Evolutionary conservation across 2,113 vertebrate species (phyloP), one percentile per base, ranked within the genome.

Genomic region (Aptenodytes patagonicus): DNA sequence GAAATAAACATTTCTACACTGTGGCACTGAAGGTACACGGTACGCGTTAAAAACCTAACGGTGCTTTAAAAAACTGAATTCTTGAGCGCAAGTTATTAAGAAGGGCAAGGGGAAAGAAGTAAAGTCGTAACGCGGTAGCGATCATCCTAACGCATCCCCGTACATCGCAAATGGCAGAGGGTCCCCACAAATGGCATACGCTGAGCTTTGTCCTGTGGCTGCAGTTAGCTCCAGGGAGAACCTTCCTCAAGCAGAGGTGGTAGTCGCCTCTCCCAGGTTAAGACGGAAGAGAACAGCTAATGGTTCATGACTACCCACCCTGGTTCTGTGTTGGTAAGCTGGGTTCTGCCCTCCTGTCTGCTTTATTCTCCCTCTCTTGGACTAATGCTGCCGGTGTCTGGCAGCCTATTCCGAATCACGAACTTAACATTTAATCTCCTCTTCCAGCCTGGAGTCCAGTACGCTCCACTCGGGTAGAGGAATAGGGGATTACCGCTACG

Each of bases 301-400:
- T 42, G 32, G 40, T 7, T 24, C 0, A 0, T 9, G 6, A 34
- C 10, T 34, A 12, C 40, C 8, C 21, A 18, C 16, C 25, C 19
- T 8, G 40, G 24, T 5, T 31, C 38, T 49, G 46, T 6, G 9
- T 3, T 9, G 14, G 8, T 13, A 9, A 52, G 38, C 26, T 40
- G 60, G 9, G 22, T 28, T 94, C 84, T 62, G 69, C 51, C 25
- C 58, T 80, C 54, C 13, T 4, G 6, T 7, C 40, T 26, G 31
- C 7, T 52, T 52, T 51, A 36, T 34, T 17, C 60, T 52, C 60
- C n/a, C 65, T 13, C 60, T 51, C 57, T 72, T 16, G n/a, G 31
- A 21, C 31, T 36, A 46, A 31, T 4, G 13, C 15, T 16, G 36
- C 31, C 13, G 22, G 14, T 13, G 54, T 4, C 58, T 51, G 34